Evolutionary conservation across 2,888 invertebrate genomes (phyloP), one percentile per base, ranked within the genome.

Genomic region (Andrena flavipes): DNA sequence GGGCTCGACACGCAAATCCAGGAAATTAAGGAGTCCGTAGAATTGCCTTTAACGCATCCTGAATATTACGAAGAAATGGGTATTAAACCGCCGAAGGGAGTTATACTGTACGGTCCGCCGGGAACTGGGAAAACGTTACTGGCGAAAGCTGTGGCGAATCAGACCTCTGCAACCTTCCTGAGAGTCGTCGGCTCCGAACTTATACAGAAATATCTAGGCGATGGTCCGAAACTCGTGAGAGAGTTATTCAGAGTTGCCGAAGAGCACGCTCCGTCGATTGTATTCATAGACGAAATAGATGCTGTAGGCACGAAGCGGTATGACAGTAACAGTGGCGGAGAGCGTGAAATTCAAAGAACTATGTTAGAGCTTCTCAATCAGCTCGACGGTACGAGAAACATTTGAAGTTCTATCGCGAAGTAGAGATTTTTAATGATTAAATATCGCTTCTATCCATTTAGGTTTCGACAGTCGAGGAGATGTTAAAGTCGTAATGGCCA

Each of bases 21-120:
- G 94, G 98, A 99, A 94, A 99, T 99, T 81, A 99, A 99, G 94
- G 99, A 99, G 95, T 99, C 99, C 62, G 99, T 99, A 8, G 99
- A 99, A 94, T 94, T 99, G 83, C 99, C 99, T 0, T 95, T 99
- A 23, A 99, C 99, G 16, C 99, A 99, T 95, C 99, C 99, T 0
- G 99, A 99, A 94, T 99, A 99, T 94, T 99, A 99, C 93, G 99
- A 99, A 94, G 99, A 99, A 95, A 99, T 99, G 99, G 99, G 99
- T 65, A 99, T 99, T 90, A 99, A 99, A 93, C 99, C 99, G 16
- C 99, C 99, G 0, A 99, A 99, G 94, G 99, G 99, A 88, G 99
- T 99, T 0, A 99, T 99, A 92, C 95, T 99, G 51, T 99, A 99
- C 94, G 99, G 99, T 0, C 97, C 98, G 23, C 99, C 99, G 0